Conservation (phyloP, 2,797 vertebrate species). For the Sebastes taczanowskii region DNA sequence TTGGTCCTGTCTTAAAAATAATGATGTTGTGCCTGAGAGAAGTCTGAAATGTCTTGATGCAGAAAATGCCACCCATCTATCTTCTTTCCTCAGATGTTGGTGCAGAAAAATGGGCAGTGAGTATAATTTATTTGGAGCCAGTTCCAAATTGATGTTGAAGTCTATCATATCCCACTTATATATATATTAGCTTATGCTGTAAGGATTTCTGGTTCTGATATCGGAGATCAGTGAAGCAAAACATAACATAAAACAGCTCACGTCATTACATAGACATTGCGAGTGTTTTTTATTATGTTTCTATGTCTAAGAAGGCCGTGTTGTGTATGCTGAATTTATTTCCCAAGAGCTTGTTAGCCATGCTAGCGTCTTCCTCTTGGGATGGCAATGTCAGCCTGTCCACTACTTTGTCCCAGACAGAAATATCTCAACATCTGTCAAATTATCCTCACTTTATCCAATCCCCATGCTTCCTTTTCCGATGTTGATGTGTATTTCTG, state of each 20-base stretch:
- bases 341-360: too few species aligned
- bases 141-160: neutral
- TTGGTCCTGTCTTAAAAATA: neutral
- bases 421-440: too few species aligned
- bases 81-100: neutral
- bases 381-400: neutral
- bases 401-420: neutral
- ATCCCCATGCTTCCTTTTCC: too few species aligned
- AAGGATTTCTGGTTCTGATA: neutral
- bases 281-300: neutral
- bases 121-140: neutral
- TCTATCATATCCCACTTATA: neutral
- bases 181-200: neutral
- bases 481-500: too few species aligned
- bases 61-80: neutral
- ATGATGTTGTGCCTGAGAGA: neutral
- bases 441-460: too few species aligned
- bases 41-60: neutral
- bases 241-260: neutral
- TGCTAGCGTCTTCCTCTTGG: too few species aligned
- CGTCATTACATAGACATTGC: neutral
- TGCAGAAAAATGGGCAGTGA: neutral
- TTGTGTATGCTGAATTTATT: neutral
- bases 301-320: neutral
- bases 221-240: neutral